phyloP scores from a whole-genome alignment of 1,140 invertebrate genomes.

The Chlorops oryzae region DNA sequence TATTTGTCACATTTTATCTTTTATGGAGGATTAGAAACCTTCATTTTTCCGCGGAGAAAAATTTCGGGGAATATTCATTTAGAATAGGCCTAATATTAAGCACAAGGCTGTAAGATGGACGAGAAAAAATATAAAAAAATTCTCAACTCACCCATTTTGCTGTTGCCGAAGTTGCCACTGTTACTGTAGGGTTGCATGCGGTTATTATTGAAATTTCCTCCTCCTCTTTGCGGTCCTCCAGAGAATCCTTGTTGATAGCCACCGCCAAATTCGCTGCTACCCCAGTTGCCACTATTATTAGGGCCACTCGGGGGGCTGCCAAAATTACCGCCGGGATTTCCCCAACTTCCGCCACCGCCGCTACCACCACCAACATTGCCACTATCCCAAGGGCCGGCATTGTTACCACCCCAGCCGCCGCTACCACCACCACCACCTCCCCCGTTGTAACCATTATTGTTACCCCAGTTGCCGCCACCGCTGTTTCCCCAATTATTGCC shows the following conservation, averaged over 20 bases:
- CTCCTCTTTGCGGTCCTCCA: constrained; percentile 60
- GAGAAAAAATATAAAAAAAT: neutral
- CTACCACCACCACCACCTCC: constrained; percentile 33
- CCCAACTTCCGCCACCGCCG: constrained; percentile 27
- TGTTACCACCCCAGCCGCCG: constrained; percentile 44
- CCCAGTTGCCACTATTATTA: constrained; percentile 30
- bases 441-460: constrained; percentile 52
- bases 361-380: constrained; percentile 51
- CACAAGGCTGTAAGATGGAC: neutral
- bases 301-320: constrained; percentile 14
- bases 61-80: neutral
- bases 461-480: constrained; percentile 56
- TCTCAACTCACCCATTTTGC: constrained; percentile 14
- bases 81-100: neutral
- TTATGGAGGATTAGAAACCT: neutral
- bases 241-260: constrained; percentile 69
- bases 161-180: constrained; percentile 12
- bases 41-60: too few species aligned
- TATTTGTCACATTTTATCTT: neutral
- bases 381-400: constrained; percentile 50
- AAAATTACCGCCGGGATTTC: constrained; percentile 22
- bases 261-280: constrained; percentile 60
- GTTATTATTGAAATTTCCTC: constrained; percentile 47
- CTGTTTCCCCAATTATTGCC: constrained; percentile 65
- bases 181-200: constrained; percentile 53